Evolutionary conservation across 2,888 invertebrate species (phyloP).

Genomic region (Lypha dubia): DNA sequence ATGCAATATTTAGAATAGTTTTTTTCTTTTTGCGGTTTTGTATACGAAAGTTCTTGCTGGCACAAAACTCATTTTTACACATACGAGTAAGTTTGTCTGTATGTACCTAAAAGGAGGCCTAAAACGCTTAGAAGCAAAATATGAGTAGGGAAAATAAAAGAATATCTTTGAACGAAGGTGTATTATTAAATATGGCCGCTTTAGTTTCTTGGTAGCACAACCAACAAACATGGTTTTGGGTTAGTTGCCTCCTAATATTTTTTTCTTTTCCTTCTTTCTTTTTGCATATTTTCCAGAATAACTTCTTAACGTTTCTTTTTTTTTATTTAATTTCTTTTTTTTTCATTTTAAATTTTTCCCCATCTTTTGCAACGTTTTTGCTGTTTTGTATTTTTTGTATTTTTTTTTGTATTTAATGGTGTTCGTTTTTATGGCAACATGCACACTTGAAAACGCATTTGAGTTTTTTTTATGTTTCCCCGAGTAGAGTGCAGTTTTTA

Average conservation of each 20-base stretch:
- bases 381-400: conserved; percentile 32
- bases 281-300: conserved; percentile 49
- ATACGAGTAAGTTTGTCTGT: too few species aligned
- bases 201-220: conserved; percentile 25
- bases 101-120: conserved; percentile 19
- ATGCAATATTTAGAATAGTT: not conserved
- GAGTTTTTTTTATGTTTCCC: conserved; percentile 33
- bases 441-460: conserved; percentile 70
- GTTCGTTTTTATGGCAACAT: conserved; percentile 74
- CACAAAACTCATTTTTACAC: not conserved
- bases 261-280: conserved; percentile 17
- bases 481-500: conserved; percentile 12
- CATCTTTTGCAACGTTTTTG: conserved; percentile 44
- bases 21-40: too few species aligned
- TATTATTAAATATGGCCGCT: conserved; percentile 79
- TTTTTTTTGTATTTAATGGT: conserved; percentile 50
- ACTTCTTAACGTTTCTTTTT: conserved; percentile 4
- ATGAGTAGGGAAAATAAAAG: conserved; percentile 9
- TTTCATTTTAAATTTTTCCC: conserved; percentile 14
- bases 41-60: not conserved
- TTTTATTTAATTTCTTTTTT: not conserved
- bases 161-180: conserved; percentile 64
- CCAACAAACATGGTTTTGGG: conserved; percentile 41
- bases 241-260: conserved; percentile 40
- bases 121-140: conserved; percentile 10